A percentile compares a stretch with the other conserved stretches of the same genome.
These are phyloP conservation scores for Crotalus horridus DNA, from an alignment of 2,113 vertebrate genomes.

Conservation along the genomic window DNA sequence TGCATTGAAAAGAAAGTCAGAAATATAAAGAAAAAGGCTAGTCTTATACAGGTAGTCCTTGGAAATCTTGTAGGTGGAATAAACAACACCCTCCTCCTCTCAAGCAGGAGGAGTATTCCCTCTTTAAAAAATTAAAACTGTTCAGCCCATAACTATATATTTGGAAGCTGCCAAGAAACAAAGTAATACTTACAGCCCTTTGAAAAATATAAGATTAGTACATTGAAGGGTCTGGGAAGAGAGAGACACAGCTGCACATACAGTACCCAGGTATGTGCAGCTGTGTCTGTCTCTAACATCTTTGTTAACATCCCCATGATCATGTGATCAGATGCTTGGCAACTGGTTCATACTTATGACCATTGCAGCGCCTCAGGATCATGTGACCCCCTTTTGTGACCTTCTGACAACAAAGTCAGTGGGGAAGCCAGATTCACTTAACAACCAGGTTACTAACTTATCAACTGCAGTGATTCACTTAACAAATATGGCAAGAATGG, in stretches of 20 bases:
- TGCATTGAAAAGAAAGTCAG: background rate
- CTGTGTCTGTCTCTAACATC: too few relatives aligned
- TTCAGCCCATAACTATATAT: background rate
- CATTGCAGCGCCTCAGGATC: background rate
- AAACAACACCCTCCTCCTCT: background rate
- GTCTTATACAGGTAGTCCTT: background rate
- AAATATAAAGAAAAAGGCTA: background rate
- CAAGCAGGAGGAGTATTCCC: background rate
- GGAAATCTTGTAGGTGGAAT: background rate
- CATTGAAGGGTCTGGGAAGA: accelerated
- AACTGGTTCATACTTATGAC: background rate
- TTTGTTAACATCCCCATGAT: background rate
- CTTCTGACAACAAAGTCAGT: background rate
- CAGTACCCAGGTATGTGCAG: constrained; percentile 10
- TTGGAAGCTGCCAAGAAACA: background rate
- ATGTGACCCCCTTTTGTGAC: background rate
- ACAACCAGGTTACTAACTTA: background rate
- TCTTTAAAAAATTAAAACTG: background rate
- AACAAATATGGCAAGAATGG: background rate
- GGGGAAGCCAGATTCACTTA: background rate
- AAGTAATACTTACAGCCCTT: background rate
- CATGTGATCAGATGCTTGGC: background rate
- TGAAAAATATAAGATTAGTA: background rate
- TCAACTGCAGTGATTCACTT: background rate
- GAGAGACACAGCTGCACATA: background rate